Evolutionary conservation across 2,888 invertebrate species (phyloP), one percentile per base, ranked within the genome.

Genomic region (Cerceris ruficornis): DNA sequence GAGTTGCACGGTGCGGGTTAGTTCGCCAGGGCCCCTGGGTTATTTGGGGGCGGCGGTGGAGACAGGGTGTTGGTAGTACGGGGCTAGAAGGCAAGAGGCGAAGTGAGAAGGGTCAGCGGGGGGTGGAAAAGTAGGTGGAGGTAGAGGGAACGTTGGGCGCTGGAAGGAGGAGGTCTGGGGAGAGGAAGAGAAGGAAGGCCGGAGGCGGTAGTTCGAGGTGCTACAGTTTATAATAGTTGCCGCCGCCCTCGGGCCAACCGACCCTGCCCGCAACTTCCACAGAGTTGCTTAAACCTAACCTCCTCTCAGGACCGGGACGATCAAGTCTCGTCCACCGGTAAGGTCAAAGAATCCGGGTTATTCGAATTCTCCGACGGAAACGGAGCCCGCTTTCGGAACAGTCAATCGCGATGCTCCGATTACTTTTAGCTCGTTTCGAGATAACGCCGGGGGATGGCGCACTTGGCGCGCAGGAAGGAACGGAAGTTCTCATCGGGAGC

Each of bases 151-250:
- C 80, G 72, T 74, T 59, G 68, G 61, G 76, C 50, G 80, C 74
- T 80, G 58, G 72, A 81, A 76, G 81, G 84, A 74, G 77, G 83
- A 78, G 78, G 81, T 60, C 83, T 68, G 83, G 78, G 83, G 78
- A 83, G 82, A 75, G 86, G 82, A 84, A 83, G 86, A 81, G 84
- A 87, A 88, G 88, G 88, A 86, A 86, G 86, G 88, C 85, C 80
- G 86, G 89, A 90, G 90, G 91, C 90, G 91, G 91, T 91, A 91
- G 91, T 91, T 91, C 91, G 92, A 92, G 92, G 92, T 91, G 91
- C 92, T 92, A 92, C 91, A 92, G 92, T 92, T 92, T 92, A 92
- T 92, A 92, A 92, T 92, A 92, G 92, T 92, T 92, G 91, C 91
- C 88, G 88, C 88, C 88, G 88, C 90, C 91, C 90, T 88, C 90